A percentile compares a stretch with the other conserved stretches of the same genome.
Conservation (phyloP, 1,140 invertebrate species). For the Orchesella cincta region DNA sequence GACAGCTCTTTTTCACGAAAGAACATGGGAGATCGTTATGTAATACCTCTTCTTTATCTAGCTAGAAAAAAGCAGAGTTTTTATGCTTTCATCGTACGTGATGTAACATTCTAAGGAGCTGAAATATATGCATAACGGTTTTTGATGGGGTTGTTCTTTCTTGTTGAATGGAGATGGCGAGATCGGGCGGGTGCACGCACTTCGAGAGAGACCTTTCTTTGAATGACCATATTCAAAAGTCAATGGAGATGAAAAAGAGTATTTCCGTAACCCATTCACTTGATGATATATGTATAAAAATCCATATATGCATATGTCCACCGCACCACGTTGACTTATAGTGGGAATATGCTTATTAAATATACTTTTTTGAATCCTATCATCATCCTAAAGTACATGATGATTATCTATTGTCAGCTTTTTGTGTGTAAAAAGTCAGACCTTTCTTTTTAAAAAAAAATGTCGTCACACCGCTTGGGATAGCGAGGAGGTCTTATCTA, state of each 20-base stretch:
- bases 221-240: background rate
- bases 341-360: too few species aligned
- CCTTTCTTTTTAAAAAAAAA: too few species aligned
- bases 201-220: background rate
- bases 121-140: background rate
- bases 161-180: background rate
- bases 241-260: conserved; percentile 10
- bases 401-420: too few species aligned
- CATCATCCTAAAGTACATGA: too few species aligned
- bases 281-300: background rate
- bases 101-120: background rate
- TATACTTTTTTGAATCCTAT: too few species aligned
- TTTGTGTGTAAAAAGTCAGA: too few species aligned
- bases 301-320: background rate
- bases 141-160: background rate
- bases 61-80: background rate
- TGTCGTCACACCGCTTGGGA: too few species aligned
- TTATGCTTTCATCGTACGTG: background rate
- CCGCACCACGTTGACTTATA: too few species aligned
- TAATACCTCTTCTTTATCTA: background rate
- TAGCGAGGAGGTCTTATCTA: too few species aligned
- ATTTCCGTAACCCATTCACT: background rate
- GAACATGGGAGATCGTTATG: background rate
- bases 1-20: conserved; percentile 11
- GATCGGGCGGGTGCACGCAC: background rate